A percentile compares a stretch with the other conserved stretches of the same genome.
Conservation (phyloP, 2,888 invertebrate species). For the Drosophila incognita region DNA sequence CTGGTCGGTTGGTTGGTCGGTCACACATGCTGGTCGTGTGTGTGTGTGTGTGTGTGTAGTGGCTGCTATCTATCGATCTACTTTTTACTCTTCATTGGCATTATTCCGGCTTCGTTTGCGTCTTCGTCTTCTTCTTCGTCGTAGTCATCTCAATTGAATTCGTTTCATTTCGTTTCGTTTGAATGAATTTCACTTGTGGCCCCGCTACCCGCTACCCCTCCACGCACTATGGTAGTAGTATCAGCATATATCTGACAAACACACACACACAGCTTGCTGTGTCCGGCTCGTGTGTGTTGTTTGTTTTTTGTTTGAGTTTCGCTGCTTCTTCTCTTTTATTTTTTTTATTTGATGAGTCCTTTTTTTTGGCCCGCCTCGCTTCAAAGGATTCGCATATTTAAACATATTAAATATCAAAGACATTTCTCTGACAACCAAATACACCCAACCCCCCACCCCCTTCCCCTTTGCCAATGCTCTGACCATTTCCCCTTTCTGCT, state of each 20-base stretch:
- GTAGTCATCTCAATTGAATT: conserved; percentile 80
- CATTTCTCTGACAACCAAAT: conserved; percentile 48
- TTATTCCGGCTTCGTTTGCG: conserved; percentile 62
- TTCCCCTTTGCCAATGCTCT: conserved; percentile 2
- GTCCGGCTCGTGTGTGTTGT: conserved; percentile 40
- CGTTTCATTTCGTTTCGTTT: conserved; percentile 82
- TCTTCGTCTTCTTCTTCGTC: conserved; percentile 32
- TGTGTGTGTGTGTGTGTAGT: conserved; percentile 41
- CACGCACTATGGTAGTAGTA: neutral
- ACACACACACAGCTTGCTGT: conserved; percentile 30
- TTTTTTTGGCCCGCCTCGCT: conserved; percentile 54
- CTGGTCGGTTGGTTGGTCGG: conserved; percentile 32
- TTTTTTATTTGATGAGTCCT: conserved; percentile 22
- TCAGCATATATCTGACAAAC: conserved; percentile 58
- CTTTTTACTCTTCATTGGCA: conserved; percentile 81
- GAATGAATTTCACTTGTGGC: conserved; percentile 76
- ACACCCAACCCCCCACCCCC: conserved; percentile 21
- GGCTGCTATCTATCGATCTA: conserved; percentile 79
- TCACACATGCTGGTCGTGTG: conserved; percentile 63
- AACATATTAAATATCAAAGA: conserved; percentile 80
- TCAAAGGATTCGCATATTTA: conserved; percentile 80
- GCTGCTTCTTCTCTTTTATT: neutral
- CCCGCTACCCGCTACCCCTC: conserved; percentile 16
- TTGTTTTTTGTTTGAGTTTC: conserved; percentile 42
- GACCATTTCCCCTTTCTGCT: neutral